Evolutionary conservation across 2,888 invertebrate genomes (phyloP), one percentile per base, ranked within the genome.

Genomic region (Drosophila conformis): DNA sequence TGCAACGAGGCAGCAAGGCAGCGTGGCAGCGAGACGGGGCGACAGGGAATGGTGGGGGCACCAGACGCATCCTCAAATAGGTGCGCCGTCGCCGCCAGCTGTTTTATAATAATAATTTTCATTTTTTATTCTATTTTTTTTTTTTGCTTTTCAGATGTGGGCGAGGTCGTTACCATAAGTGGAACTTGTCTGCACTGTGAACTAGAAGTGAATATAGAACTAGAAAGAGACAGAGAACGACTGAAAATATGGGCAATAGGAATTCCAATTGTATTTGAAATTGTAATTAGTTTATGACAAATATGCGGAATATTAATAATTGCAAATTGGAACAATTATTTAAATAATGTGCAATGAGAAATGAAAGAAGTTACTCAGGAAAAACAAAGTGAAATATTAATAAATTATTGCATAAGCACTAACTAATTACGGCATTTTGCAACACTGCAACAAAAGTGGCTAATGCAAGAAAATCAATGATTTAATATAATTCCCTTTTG

Each of bases 51-150:
- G 46, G 7, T 15, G 74, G 70, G 65, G 63, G 62, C 76, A 73
- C 21, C 70, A 71, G 67, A 78, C 63, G 62, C 60, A 78, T 78
- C 82, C 87, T 87, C 83, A 78, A 71, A 67, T 82, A 80, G 83
- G 80, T 87, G 82, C 86, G 73, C 65, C 76, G 71, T 31, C 63
- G 78, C 68, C 56, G 52, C 82, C 86, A 87, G 86, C 89, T 87
- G 86, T 87, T 87, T 70, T 73, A 51, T 85, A 85, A 86, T 82
- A 85, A 86, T 82, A 74, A 85, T 83, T 83, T 72, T 72, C 76
- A 76, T 67, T 53, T 67, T 76, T 67, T 31, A 63, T 51, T 54
- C 13, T 7, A 1, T 78, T 49, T 35, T 53, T 61, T 21, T 66
- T 62, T 27, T 18, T 48, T 8, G 6, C 7, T 52, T 33, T 54